These are phyloP conservation scores for Mycetomoellerius zeteki DNA, from an alignment of 1,140 invertebrate genomes.

Conservation along the genomic window DNA sequence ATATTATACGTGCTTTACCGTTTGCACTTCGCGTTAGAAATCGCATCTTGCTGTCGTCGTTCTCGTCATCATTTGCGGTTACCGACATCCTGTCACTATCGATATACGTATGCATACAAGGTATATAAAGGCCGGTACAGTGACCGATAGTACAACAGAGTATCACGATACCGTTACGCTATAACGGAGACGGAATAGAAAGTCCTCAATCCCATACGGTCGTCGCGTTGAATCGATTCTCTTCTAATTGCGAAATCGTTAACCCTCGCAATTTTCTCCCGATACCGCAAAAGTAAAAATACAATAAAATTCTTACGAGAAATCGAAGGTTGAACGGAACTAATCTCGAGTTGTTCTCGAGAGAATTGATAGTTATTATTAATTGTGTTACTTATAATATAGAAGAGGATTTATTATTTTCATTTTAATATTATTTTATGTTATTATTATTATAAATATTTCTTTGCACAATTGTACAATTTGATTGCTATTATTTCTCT, in stretches of 20 bases:
- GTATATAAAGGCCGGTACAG: not conserved
- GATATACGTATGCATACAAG: conserved; percentile 37
- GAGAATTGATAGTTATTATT: conserved; percentile 5
- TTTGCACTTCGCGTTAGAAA: conserved; percentile 65
- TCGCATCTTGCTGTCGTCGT: conserved; percentile 30
- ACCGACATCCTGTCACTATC: conserved; percentile 70
- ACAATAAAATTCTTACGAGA: not conserved
- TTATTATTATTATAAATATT: not conserved
- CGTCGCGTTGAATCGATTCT: conserved; percentile 27
- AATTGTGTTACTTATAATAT: not conserved
- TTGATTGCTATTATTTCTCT: not conserved
- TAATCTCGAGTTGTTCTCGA: conserved; percentile 15
- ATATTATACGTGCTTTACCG: conserved; percentile 56
- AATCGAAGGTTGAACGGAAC: not conserved
- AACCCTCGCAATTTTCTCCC: conserved; percentile 34
- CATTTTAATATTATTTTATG: not conserved
- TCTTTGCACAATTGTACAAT: not conserved
- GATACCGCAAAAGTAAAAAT: conserved; percentile 36
- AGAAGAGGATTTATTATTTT: not conserved
- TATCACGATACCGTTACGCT: conserved; percentile 64
- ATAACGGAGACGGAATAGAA: conserved; percentile 65
- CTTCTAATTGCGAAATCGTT: conserved; percentile 48
- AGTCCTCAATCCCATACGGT: conserved; percentile 54
- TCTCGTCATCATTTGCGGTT: conserved; percentile 56
- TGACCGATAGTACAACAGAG: not conserved